Percentiles rank a stretch among this genome's conserved stretches.
phyloP scores from a whole-genome alignment of 2,113 vertebrate species.

The Bambusicola thoracicus region DNA sequence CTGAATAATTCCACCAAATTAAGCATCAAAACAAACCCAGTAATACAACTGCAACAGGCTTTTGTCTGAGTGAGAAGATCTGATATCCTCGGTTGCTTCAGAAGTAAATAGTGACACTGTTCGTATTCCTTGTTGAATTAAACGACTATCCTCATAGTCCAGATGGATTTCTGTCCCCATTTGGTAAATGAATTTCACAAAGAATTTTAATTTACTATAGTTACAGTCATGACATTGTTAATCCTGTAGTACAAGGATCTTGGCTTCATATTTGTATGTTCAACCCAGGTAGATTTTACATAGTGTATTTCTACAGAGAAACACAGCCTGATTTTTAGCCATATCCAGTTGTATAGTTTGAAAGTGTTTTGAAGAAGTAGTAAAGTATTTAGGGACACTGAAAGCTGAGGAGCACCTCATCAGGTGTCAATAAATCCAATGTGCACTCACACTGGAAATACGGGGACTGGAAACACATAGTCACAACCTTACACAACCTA shows the following conservation, averaged over 20 bases:
- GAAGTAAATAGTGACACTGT: neutral
- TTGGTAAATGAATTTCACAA: neutral
- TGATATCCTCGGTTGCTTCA: neutral
- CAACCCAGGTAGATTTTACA: neutral
- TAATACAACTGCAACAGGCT: neutral
- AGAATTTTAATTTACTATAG: neutral
- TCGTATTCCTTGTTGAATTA: neutral
- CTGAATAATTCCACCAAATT: neutral
- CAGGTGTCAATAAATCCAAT: neutral
- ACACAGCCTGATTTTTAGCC: neutral
- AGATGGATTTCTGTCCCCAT: neutral
- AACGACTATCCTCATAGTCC: neutral
- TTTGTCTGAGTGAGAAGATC: neutral
- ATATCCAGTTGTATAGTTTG: neutral
- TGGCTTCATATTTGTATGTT: neutral
- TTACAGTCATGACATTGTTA: rapidly evolving
- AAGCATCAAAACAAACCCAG: neutral
- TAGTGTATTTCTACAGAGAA: rapidly evolving
- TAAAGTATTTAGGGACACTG: neutral
- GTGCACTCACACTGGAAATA: neutral
- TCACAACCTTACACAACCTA: rapidly evolving
- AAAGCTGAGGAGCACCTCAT: neutral
- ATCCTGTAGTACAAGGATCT: neutral
- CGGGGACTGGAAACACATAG: rapidly evolving
- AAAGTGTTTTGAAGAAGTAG: neutral